Percentiles rank a stretch among this genome's conserved stretches.
phyloP scores from a whole-genome alignment of 2,113 vertebrate genomes.

The Gasterosteus aculeatus region DNA sequence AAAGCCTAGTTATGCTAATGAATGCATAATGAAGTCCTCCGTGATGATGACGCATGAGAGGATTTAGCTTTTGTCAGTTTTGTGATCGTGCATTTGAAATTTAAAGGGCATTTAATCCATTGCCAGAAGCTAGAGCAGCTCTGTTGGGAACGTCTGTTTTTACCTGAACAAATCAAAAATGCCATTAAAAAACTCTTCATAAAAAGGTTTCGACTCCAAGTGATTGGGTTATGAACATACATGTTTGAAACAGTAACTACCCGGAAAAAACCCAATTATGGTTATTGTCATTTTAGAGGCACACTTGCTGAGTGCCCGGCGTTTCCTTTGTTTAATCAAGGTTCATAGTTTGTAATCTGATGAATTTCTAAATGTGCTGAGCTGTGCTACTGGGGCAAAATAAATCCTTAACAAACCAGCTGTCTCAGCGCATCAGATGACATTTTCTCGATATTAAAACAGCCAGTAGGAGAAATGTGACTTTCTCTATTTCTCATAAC shows the following conservation, averaged over 20 bases:
- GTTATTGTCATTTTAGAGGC: too few species aligned
- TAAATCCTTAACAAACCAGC: constrained; percentile 53
- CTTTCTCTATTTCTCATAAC: constrained; percentile 58
- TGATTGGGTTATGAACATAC: neutral
- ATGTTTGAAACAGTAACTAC: neutral
- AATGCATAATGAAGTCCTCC: constrained; percentile 27
- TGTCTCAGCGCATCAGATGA: constrained; percentile 72
- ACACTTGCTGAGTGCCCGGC: neutral
- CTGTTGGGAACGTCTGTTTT: neutral
- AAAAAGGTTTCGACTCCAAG: neutral
- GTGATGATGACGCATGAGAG: constrained; percentile 26
- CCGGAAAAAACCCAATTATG: neutral
- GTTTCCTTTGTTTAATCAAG: neutral
- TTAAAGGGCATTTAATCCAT: neutral
- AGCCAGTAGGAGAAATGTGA: constrained; percentile 55
- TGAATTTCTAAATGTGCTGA: constrained; percentile 42
- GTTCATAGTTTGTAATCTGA: constrained; percentile 32
- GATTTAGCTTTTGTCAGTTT: constrained; percentile 22
- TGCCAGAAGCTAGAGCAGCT: neutral
- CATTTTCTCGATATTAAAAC: constrained; percentile 57
- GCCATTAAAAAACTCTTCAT: neutral
- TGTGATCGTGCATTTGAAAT: neutral
- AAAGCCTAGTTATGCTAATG: constrained; percentile 13
- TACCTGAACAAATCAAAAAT: constrained; percentile 1
- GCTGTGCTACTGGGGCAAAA: constrained; percentile 28